Base-by-base conservation (phyloP, 2,797 vertebrate species). In the Pseudochromis fuscus region DNA sequence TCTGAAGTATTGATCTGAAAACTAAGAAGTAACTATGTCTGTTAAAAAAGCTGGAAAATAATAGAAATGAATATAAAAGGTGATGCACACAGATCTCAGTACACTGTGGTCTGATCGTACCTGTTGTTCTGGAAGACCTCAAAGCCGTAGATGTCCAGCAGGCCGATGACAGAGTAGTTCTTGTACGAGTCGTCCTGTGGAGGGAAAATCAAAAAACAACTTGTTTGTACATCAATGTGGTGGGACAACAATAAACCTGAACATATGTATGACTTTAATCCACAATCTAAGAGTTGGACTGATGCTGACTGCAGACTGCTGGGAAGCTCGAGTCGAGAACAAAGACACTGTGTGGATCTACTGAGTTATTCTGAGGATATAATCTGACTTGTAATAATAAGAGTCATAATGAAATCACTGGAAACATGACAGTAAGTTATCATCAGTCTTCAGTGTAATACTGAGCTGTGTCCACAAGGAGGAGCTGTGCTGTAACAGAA, bases 91-190 rank as follows among this genome's bases (percentile, higher is more conserved):
- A n/a, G n/a, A 37, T 3, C 23, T 45, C 19, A 21, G 10, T 2
- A 23, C 46, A 25, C 12, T 3, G n/a, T n/a, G n/a, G n/a, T n/a
- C n/a, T n/a, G 9, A 27, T 0, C 13, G 6, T 49, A 98, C 98
- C 97, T 99, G 93, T 99, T 99, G 87, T 97, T 87, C 84, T 99
- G 97, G 91, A 99, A 99, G 72, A 99, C 96, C 82, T 99, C 98
- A 72, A 99, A 99, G 11, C 98, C 98, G n/a, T 99, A 99, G 82
- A 99, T 99, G 67, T 99, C 98, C 77, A 99, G 91, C 67, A 99
- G 93, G 7, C 98, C 98, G 13, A 99, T 95, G 71, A 99, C 96
- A 0, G 96, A 96, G 61, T 92, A 95, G 50, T 92, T 91, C 52
- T 95, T 96, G 66, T 78, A 82, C 35, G 95, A 92, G 1, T 95